Conservation (phyloP, 2,888 invertebrate genomes). For the Amphipoea lucens region DNA sequence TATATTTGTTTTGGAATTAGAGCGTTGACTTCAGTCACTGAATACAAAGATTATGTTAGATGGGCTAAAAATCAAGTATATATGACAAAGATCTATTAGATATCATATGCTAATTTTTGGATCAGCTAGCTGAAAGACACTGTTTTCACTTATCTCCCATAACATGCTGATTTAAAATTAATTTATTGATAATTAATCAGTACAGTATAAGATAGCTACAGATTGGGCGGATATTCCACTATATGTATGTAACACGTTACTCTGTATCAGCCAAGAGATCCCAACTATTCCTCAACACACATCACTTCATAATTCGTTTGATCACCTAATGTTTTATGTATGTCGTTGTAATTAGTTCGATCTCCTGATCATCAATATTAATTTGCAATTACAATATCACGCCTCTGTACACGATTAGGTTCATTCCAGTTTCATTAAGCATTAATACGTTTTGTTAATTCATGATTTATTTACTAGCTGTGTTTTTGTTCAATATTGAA, state of each 20-base stretch:
- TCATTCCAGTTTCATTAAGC: slow-evolving; percentile 68
- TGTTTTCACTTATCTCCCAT: not conserved
- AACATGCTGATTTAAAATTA: not conserved
- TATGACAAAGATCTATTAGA: not conserved
- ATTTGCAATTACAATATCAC: slow-evolving; percentile 79
- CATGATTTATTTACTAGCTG: slow-evolving; percentile 56
- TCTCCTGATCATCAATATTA: slow-evolving; percentile 80
- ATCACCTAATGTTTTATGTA: slow-evolving; percentile 77
- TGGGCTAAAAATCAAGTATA: not conserved
- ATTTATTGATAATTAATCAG: not conserved
- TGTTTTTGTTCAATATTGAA: slow-evolving; percentile 57
- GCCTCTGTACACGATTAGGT: slow-evolving; percentile 66
- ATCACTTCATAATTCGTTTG: slow-evolving; percentile 59
- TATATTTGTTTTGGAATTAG: slow-evolving; percentile 32
- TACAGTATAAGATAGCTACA: not conserved
- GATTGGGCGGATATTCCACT: not conserved
- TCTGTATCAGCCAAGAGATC: slow-evolving; percentile 25
- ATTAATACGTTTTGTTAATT: slow-evolving; percentile 67
- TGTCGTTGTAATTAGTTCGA: slow-evolving; percentile 73
- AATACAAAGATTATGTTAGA: slow-evolving; percentile 1
- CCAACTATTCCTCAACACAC: slow-evolving; percentile 35
- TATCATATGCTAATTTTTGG: not conserved
- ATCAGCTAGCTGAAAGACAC: not conserved
- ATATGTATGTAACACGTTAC: slow-evolving; percentile 4
- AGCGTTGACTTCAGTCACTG: slow-evolving; percentile 13